Evolutionary conservation across 2,888 invertebrate species (phyloP).

Genomic region (Ariolimax columbianus): DNA sequence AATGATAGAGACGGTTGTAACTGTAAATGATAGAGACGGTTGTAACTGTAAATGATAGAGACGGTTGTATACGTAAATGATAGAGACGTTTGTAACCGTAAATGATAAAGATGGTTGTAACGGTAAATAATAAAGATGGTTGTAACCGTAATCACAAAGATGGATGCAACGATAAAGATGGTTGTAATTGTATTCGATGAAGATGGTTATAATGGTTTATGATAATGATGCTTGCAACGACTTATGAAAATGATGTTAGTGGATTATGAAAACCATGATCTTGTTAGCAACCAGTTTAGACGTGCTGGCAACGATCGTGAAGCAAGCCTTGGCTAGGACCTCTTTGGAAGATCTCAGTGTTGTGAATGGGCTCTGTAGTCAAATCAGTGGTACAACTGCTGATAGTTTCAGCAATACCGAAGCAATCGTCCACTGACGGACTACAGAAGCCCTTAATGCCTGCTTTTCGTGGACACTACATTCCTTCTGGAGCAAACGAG

Average conservation of each 20-base stretch:
- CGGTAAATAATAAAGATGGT: background rate
- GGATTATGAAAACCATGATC: background rate
- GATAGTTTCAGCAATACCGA: slow-evolving; percentile 35
- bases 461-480: too few relatives aligned
- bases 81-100: background rate
- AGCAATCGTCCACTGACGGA: slow-evolving; percentile 51
- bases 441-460: slow-evolving; percentile 8
- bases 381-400: slow-evolving; percentile 55
- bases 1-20: background rate
- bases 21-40: background rate
- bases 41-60: background rate
- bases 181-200: too few relatives aligned
- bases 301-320: background rate
- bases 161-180: too few relatives aligned
- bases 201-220: too few relatives aligned
- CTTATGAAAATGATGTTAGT: too few relatives aligned
- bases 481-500: too few relatives aligned
- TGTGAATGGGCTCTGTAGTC: slow-evolving; percentile 16
- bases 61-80: too few relatives aligned
- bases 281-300: background rate
- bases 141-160: background rate
- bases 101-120: background rate
- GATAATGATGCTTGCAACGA: too few relatives aligned
- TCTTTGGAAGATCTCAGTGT: background rate
- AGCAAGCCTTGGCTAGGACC: background rate